Conservation (phyloP, 1,140 invertebrate species). For the Philaenus spumarius region DNA sequence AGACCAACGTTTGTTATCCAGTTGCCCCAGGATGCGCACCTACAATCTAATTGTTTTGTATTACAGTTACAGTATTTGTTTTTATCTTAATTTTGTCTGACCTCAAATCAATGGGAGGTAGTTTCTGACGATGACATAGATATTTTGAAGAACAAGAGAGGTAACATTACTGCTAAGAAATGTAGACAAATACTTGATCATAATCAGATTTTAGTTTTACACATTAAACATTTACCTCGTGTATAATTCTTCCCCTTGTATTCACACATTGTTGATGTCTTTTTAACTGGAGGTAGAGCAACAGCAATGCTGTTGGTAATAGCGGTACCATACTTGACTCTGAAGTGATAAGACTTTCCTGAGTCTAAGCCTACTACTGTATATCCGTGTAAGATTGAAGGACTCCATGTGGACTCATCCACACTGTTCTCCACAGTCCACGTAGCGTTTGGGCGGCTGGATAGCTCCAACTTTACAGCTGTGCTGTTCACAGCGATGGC, state of each 20-base stretch:
- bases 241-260: slow-evolving; percentile 53
- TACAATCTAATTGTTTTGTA: too few species aligned
- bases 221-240: slow-evolving; percentile 33
- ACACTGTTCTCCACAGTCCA: slow-evolving; percentile 38
- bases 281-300: slow-evolving; percentile 28
- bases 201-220: too few species aligned
- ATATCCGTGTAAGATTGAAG: slow-evolving; percentile 29
- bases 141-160: too few species aligned
- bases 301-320: slow-evolving; percentile 33
- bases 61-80: too few species aligned
- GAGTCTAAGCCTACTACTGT: slow-evolving; percentile 28
- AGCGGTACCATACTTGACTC: slow-evolving; percentile 31
- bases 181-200: too few species aligned
- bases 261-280: slow-evolving; percentile 39
- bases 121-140: too few species aligned
- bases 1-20: too few species aligned
- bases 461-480: slow-evolving; percentile 37
- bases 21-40: too few species aligned
- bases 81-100: too few species aligned
- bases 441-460: slow-evolving; percentile 12
- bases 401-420: slow-evolving; percentile 39
- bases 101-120: too few species aligned
- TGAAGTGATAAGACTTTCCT: slow-evolving; percentile 34
- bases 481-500: slow-evolving; percentile 38
- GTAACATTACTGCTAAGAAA: too few species aligned